These are phyloP conservation scores for Enhydra lutris DNA, from an alignment of 2,113 vertebrate genomes.

Conservation along the genomic window DNA sequence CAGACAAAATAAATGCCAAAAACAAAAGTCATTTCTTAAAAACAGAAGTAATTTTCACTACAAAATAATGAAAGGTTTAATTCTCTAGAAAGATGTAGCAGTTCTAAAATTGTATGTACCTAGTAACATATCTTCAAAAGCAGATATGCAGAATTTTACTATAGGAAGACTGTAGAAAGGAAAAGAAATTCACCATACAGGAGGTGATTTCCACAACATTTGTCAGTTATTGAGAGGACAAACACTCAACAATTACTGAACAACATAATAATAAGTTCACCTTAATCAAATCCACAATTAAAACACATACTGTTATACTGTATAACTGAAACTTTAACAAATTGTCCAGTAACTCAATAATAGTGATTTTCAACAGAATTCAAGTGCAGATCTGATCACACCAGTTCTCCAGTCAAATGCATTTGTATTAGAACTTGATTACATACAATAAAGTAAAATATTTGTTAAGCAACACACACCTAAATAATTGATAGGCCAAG, in stretches of 20 bases:
- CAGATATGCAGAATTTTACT: neutral
- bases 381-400: neutral
- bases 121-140: neutral
- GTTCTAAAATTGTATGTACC: neutral
- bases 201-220: neutral
- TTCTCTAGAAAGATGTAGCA: neutral
- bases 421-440: neutral
- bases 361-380: neutral
- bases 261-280: neutral
- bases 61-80: neutral
- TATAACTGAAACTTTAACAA: neutral
- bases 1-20: neutral
- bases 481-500: neutral
- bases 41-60: neutral
- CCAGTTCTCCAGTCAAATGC: neutral
- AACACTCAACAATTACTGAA: neutral
- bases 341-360: neutral
- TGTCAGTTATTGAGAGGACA: neutral
- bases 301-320: neutral
- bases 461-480: neutral
- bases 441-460: neutral
- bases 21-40: neutral
- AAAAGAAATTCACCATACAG: neutral
- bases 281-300: neutral
- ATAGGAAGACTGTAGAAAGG: neutral